These are phyloP conservation scores for Stenurella melanura DNA, from an alignment of 2,888 invertebrate genomes.

Conservation along the genomic window DNA sequence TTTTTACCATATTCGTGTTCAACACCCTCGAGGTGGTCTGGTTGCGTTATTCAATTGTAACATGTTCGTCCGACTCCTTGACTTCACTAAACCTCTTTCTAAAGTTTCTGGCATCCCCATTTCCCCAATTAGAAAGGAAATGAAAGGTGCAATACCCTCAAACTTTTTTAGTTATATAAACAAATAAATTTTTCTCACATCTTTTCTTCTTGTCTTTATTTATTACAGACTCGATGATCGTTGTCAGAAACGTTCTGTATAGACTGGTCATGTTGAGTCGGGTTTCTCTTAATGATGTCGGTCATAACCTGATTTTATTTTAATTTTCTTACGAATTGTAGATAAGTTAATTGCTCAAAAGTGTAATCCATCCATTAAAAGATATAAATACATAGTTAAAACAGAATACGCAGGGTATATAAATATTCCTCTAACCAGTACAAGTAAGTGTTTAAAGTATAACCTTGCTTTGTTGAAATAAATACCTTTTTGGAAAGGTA, in stretches of 20 bases:
- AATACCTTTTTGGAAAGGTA: conserved; percentile 45
- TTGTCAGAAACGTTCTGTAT: background rate
- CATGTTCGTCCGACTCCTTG: too few species aligned
- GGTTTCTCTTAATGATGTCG: conserved; percentile 4
- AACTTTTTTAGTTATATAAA: too few species aligned
- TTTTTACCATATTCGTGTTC: too few species aligned
- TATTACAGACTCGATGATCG: too few species aligned
- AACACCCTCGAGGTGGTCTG: too few species aligned
- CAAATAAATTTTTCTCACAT: too few species aligned
- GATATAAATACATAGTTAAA: conserved; percentile 64
- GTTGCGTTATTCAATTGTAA: too few species aligned
- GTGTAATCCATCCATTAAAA: conserved; percentile 72
- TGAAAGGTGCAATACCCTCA: too few species aligned
- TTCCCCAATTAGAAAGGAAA: too few species aligned
- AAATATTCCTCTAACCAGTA: conserved; percentile 66
- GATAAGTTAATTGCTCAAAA: conserved; percentile 70
- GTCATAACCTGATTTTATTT: conserved; percentile 31
- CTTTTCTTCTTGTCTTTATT: too few species aligned
- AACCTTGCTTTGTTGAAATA: conserved; percentile 51
- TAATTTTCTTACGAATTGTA: conserved; percentile 56
- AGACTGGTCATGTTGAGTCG: background rate
- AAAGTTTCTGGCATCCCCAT: too few species aligned
- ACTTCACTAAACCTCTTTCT: too few species aligned
- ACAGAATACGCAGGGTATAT: conserved; percentile 70
- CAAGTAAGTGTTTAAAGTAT: conserved; percentile 63